Evolutionary conservation across 2,113 vertebrate species (phyloP).

Genomic region (Bombycilla garrulus): DNA sequence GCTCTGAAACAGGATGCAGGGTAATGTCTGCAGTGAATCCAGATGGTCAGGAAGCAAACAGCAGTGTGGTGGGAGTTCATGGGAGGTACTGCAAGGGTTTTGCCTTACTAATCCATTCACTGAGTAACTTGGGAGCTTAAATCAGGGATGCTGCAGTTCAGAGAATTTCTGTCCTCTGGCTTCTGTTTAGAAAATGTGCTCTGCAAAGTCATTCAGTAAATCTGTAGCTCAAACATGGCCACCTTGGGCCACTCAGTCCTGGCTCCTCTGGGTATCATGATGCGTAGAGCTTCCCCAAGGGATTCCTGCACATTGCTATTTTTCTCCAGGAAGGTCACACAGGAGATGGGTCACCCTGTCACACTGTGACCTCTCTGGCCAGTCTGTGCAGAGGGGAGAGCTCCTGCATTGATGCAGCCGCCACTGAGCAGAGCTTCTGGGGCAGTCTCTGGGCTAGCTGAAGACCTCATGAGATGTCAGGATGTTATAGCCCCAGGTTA

Average conservation of each 20-base stretch:
- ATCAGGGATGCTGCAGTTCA: neutral
- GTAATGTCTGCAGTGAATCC: neutral
- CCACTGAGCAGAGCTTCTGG: neutral
- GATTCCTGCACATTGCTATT: neutral
- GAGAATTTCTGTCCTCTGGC: neutral
- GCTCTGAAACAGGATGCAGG: neutral
- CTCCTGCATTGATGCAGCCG: neutral
- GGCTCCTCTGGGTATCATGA: neutral
- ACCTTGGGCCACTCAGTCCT: neutral
- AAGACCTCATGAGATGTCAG: neutral
- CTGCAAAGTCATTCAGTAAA: neutral
- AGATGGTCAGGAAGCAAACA: neutral
- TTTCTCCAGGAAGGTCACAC: neutral
- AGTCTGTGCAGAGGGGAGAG: neutral
- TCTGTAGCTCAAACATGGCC: neutral
- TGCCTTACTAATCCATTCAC: neutral
- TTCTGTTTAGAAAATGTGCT: neutral
- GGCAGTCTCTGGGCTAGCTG: neutral
- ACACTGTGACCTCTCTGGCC: neutral
- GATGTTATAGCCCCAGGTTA: neutral
- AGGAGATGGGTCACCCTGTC: neutral
- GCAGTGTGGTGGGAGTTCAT: fast-evolving
- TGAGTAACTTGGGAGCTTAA: neutral
- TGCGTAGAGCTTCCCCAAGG: neutral
- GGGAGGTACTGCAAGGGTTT: neutral